Evolutionary conservation across 2,797 vertebrate species (phyloP).

Genomic region (Aphelocoma californica): DNA sequence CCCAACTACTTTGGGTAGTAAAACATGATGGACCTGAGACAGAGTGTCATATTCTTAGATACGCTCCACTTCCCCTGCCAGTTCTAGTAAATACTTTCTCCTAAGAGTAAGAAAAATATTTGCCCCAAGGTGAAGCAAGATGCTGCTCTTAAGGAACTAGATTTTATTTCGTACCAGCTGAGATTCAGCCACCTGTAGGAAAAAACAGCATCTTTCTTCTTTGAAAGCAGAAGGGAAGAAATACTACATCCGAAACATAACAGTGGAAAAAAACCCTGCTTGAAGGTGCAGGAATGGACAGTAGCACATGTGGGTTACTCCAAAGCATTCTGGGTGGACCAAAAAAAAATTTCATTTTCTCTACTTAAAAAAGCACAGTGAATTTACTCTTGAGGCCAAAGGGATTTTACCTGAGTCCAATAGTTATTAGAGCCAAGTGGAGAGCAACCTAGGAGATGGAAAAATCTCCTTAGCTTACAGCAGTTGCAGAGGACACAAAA

Average conservation of each 20-base stretch:
- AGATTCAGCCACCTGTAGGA: conserved; percentile 45
- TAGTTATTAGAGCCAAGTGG: not conserved
- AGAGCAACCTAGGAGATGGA: not conserved
- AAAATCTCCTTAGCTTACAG: not conserved
- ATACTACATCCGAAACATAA: not conserved
- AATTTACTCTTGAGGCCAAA: not conserved
- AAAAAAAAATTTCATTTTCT: conserved; percentile 13
- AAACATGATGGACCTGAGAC: conserved; percentile 59
- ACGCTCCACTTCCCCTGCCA: conserved; percentile 58
- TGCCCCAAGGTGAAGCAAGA: conserved; percentile 22
- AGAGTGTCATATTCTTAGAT: conserved; percentile 52
- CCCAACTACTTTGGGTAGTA: conserved; percentile 58
- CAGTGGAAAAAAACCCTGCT: not conserved
- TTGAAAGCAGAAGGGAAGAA: conserved; percentile 39
- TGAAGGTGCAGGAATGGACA: not conserved
- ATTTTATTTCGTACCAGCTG: conserved; percentile 31
- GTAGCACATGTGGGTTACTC: not conserved
- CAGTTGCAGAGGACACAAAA: not conserved
- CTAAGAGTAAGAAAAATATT: conserved; percentile 49
- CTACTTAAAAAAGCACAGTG: not conserved
- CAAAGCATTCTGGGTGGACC: not conserved
- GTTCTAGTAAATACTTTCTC: conserved; percentile 48
- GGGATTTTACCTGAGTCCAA: not conserved
- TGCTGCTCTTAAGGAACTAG: conserved; percentile 49
- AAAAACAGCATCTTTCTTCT: conserved; percentile 3